Percentiles rank a stretch among this genome's conserved stretches.
phyloP scores from a whole-genome alignment of 2,113 vertebrate genomes.

The Alligator sinensis region DNA sequence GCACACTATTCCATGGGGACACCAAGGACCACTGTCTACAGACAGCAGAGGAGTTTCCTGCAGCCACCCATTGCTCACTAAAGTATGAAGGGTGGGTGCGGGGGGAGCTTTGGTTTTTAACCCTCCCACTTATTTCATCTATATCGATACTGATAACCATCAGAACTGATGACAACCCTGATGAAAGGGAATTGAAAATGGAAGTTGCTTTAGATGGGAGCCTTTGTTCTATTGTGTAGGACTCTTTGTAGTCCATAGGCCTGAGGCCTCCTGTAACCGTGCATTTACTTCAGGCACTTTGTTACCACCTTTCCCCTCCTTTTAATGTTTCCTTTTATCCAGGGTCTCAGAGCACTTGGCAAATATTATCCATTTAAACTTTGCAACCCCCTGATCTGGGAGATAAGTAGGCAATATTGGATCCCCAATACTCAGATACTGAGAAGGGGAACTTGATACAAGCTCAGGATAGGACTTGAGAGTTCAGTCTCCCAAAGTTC shows the following conservation, averaged over 20 bases:
- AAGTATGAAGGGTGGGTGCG: neutral
- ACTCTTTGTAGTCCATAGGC: constrained; percentile 23
- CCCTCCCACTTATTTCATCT: constrained; percentile 2
- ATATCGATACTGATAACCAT: constrained; percentile 22
- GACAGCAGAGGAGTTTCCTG: neutral
- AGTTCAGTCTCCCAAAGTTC: neutral
- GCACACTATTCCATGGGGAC: neutral
- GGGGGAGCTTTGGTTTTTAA: neutral
- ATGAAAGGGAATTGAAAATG: constrained; percentile 46
- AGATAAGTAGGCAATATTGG: constrained; percentile 54
- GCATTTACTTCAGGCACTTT: constrained; percentile 37
- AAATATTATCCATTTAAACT: constrained; percentile 42
- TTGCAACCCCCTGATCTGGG: constrained; percentile 31
- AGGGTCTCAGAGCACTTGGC: constrained; percentile 49
- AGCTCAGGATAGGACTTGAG: constrained; percentile 30
- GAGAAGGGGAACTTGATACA: constrained; percentile 19
- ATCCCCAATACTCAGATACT: constrained; percentile 27
- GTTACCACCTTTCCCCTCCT: constrained; percentile 25
- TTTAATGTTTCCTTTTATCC: neutral
- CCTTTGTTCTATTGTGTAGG: constrained; percentile 19
- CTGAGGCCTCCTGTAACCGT: neutral
- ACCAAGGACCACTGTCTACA: fast-evolving
- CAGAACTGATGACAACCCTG: constrained; percentile 37
- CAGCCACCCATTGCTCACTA: neutral
- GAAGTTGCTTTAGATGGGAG: constrained; percentile 47